These are phyloP conservation scores for Biston betularia DNA, from an alignment of 2,888 invertebrate species.

Conservation along the genomic window DNA sequence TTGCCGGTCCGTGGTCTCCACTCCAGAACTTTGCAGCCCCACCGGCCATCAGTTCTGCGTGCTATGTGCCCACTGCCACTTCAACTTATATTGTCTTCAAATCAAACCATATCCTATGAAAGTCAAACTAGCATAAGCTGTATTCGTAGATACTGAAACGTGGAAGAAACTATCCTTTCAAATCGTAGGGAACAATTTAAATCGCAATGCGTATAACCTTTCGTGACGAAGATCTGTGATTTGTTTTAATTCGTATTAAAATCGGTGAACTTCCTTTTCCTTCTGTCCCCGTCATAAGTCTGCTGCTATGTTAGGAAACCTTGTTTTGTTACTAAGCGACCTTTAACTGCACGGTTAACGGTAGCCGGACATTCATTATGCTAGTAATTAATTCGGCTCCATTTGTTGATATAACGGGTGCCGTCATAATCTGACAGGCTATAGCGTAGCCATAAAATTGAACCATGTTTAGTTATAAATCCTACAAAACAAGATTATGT, in stretches of 20 bases:
- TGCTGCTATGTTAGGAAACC: background rate
- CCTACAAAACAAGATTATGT: too few relatives aligned
- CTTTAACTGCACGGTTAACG: conserved; percentile 23
- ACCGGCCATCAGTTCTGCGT: too few relatives aligned
- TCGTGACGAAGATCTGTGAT: too few relatives aligned
- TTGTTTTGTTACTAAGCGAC: conserved; percentile 26
- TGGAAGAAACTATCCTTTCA: too few relatives aligned
- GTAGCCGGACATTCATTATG: conserved; percentile 15
- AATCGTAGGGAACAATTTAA: background rate
- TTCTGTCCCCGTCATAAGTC: background rate
- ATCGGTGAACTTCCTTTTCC: background rate
- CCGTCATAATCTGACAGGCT: conserved; percentile 37
- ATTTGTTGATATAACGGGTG: conserved; percentile 44
- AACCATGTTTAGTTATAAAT: conserved; percentile 1
- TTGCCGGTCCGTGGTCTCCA: too few relatives aligned
- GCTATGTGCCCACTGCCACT: too few relatives aligned
- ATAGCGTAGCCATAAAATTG: conserved; percentile 28
- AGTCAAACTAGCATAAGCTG: background rate
- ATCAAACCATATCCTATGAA: background rate
- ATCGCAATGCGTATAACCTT: background rate
- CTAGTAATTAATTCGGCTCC: conserved; percentile 42
- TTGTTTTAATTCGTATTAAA: background rate
- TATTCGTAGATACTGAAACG: background rate
- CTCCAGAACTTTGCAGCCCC: too few relatives aligned
- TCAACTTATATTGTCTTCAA: too few relatives aligned